Conservation (phyloP, 2,888 invertebrate genomes). For the Acleris cristana region DNA sequence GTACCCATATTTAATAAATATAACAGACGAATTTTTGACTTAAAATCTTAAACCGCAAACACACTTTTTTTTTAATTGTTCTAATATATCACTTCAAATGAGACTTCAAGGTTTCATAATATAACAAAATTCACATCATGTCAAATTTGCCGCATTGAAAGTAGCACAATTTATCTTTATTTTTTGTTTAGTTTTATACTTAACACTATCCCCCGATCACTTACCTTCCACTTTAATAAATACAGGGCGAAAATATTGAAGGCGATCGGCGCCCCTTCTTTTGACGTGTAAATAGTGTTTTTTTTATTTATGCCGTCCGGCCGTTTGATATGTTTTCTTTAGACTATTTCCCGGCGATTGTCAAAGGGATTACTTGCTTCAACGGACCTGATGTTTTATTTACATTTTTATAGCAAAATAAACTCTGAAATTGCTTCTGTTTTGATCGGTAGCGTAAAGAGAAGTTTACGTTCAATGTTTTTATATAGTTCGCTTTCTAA, state of each 20-base stretch:
- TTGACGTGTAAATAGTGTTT: slow-evolving; percentile 62
- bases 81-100: too few species aligned
- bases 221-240: slow-evolving; percentile 28
- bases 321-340: slow-evolving; percentile 45
- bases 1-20: too few species aligned
- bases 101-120: too few species aligned
- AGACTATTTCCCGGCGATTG: slow-evolving; percentile 41
- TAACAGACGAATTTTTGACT: too few species aligned
- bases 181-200: not conserved
- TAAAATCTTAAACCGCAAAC: too few species aligned
- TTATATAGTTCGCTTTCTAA: not conserved
- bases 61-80: too few species aligned
- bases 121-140: too few species aligned
- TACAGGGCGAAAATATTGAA: slow-evolving; percentile 32
- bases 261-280: slow-evolving; percentile 38
- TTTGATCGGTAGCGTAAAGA: slow-evolving; percentile 3
- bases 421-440: slow-evolving; percentile 32
- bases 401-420: slow-evolving; percentile 44
- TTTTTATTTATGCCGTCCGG: slow-evolving; percentile 50
- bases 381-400: slow-evolving; percentile 42
- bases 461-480: not conserved
- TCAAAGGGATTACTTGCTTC: slow-evolving; percentile 45
- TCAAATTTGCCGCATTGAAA: too few species aligned
- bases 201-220: not conserved
- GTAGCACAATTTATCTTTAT: not conserved